Percentiles rank a stretch among this genome's conserved stretches.
Evolutionary conservation across 2,797 vertebrate species (phyloP).

Genomic region (Microctenopoma lineatum): DNA sequence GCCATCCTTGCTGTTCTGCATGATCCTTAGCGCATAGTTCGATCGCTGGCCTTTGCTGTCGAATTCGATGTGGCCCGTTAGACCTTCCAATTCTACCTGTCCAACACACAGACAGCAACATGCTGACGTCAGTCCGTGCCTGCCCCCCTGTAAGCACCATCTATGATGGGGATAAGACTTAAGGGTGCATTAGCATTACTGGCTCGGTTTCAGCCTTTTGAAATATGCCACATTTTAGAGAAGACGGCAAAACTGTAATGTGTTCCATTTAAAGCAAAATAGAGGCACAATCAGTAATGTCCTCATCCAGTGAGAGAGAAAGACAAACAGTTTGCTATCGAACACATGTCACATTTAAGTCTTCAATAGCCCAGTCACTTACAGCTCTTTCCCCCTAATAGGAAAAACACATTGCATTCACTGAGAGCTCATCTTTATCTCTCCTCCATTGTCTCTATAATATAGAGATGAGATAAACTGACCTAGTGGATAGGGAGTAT

Average conservation of each 20-base stretch:
- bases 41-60: constrained; percentile 98
- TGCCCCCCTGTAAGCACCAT: constrained; percentile 11
- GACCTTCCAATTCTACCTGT: constrained; percentile 99
- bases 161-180: constrained; percentile 6
- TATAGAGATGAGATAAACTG: constrained; percentile 50
- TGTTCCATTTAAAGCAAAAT: constrained; percentile 33
- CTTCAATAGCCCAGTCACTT: constrained; percentile 46
- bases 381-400: constrained; percentile 42
- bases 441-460: constrained; percentile 42
- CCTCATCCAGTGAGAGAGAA: constrained; percentile 29
- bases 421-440: constrained; percentile 64
- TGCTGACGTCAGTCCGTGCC: constrained; percentile 6
- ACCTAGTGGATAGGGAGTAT: constrained; percentile 21
- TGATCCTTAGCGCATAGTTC: constrained; percentile 95
- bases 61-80: constrained; percentile 99
- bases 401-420: constrained; percentile 45
- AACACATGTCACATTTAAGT: constrained; percentile 44
- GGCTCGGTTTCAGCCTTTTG: constrained; percentile 17
- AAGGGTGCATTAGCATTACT: constrained; percentile 13
- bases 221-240: constrained; percentile 37
- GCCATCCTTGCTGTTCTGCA: constrained; percentile 91
- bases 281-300: constrained; percentile 36
- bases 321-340: constrained; percentile 44
- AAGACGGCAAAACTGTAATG: constrained; percentile 26
- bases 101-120: constrained; percentile 81